Conservation (phyloP, 1,140 invertebrate species). For the Drosophila seguyi region DNA sequence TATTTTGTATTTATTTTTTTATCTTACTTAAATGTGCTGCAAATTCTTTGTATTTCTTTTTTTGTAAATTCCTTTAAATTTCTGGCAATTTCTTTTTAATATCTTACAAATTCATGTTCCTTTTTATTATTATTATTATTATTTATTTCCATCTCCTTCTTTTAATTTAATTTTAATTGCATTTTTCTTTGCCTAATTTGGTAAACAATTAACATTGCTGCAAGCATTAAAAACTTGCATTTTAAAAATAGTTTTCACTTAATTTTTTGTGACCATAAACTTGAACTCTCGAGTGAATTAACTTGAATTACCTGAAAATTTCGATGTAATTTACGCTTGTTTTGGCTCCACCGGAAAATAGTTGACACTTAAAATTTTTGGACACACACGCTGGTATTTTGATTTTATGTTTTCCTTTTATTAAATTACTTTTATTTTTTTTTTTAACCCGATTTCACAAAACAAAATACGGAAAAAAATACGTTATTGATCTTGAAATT, state of each 20-base stretch:
- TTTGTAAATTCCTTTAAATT: background rate
- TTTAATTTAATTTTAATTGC: background rate
- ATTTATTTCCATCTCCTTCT: background rate
- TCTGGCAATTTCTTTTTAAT: background rate
- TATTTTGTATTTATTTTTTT: too few relatives aligned
- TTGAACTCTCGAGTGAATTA: conserved; percentile 26
- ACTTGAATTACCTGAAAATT: conserved; percentile 34
- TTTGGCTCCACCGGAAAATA: conserved; percentile 7
- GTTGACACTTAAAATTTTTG: conserved; percentile 35
- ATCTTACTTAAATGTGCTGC: too few relatives aligned
- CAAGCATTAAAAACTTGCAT: background rate
- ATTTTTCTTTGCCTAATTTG: background rate
- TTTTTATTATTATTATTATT: too few relatives aligned
- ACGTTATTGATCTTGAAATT: background rate
- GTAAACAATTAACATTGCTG: background rate
- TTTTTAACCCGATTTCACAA: background rate
- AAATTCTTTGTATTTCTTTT: too few relatives aligned
- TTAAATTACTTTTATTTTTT: background rate
- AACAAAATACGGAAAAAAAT: conserved; percentile 21
- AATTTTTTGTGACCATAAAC: conserved; percentile 22
- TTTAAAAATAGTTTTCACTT: conserved; percentile 32
- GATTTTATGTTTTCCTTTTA: too few relatives aligned
- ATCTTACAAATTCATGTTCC: background rate
- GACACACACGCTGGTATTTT: background rate
- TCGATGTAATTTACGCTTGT: conserved; percentile 20